phyloP scores from a whole-genome alignment of 2,888 invertebrate genomes.

The Apoda limacodes region DNA sequence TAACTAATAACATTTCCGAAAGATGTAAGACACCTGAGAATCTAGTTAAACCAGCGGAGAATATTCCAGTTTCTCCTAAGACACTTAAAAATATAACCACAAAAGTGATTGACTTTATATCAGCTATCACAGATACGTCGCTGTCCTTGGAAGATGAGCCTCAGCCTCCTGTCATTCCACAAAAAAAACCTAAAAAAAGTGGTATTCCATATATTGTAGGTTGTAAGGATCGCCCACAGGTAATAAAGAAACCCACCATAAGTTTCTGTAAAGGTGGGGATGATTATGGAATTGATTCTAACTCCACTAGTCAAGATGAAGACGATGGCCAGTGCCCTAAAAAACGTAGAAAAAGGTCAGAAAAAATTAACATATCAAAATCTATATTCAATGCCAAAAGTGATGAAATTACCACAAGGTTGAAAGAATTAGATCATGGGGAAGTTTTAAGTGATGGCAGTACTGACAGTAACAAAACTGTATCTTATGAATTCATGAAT shows the following conservation, averaged over 20 bases:
- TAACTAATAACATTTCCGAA: background rate
- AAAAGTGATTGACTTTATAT: conserved; percentile 17
- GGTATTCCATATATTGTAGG: conserved; percentile 29
- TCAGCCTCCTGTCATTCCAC: conserved; percentile 22
- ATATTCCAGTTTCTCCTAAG: conserved; percentile 14
- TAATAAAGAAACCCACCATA: conserved; percentile 15
- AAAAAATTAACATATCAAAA: conserved; percentile 22
- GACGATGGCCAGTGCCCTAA: conserved; percentile 14
- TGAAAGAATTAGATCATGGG: conserved; percentile 16
- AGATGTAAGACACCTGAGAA: conserved; percentile 8
- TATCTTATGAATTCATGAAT: conserved; percentile 18
- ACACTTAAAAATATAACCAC: conserved; percentile 19
- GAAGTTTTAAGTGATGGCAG: conserved; percentile 2
- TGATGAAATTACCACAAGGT: conserved; percentile 23
- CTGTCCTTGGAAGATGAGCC: conserved; percentile 14
- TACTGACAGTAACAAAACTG: conserved; percentile 24
- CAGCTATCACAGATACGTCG: conserved; percentile 14
- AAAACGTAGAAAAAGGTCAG: conserved; percentile 17
- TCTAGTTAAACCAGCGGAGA: conserved; percentile 2
- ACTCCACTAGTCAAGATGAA: conserved; percentile 10
- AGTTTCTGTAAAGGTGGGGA: conserved; percentile 23
- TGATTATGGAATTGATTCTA: conserved; percentile 23
- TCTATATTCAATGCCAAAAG: conserved; percentile 29
- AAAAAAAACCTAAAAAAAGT: conserved; percentile 24
- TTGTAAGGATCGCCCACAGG: conserved; percentile 24